Evolutionary conservation across 2,113 vertebrate genomes (phyloP).

Genomic region (Dendrocopos noguchii): DNA sequence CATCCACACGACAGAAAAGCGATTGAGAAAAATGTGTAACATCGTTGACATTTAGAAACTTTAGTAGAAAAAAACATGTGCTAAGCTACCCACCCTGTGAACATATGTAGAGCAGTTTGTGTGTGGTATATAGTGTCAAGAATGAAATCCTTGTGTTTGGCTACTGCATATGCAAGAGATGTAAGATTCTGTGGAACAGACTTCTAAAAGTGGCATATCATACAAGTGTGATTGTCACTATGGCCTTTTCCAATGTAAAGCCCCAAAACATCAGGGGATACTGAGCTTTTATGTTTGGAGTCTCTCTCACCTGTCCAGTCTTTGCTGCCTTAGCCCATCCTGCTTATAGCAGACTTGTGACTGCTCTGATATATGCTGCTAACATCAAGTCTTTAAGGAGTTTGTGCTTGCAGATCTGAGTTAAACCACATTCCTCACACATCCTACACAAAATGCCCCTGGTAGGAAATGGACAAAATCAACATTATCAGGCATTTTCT

Average conservation of each 20-base stretch:
- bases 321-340: background rate
- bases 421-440: background rate
- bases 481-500: background rate
- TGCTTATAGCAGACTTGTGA: background rate
- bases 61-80: background rate
- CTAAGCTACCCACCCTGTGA: background rate
- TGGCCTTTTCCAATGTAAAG: background rate
- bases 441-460: background rate
- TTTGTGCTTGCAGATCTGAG: background rate
- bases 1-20: background rate
- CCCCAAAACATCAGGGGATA: background rate
- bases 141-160: conserved; percentile 15
- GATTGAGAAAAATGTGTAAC: background rate
- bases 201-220: background rate
- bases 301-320: background rate
- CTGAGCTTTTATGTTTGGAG: background rate
- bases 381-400: background rate
- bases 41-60: conserved; percentile 17
- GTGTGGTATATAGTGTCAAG: conserved; percentile 29
- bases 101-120: conserved; percentile 54
- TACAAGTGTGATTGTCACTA: background rate
- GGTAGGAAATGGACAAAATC: background rate
- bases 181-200: background rate
- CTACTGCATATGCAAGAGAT: conserved; percentile 31
- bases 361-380: background rate